Base-by-base conservation (phyloP, 2,113 vertebrate genomes). In the Siniperca knerii region DNA sequence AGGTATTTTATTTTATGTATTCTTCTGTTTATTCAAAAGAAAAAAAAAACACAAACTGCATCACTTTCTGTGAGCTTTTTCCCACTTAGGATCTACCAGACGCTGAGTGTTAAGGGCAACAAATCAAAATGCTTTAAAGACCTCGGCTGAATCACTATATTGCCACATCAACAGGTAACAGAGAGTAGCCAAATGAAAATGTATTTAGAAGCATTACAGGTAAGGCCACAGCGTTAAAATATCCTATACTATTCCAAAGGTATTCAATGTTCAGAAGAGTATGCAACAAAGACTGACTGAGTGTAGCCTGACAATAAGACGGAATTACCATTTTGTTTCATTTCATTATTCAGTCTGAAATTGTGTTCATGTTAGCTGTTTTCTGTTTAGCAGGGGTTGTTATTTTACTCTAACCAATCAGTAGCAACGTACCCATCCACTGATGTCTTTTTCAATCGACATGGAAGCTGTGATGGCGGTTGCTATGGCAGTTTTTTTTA, bases 11-110 rank as follows among this genome's bases (percentile, higher is more conserved):
- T 52, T 55, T 66, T 18, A 42, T 40, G 33, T 58, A 46, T 68
- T 81, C 16, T 77, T 57, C 25, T 50, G 35, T 70, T 40, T 60
- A 58, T 48, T 86, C 8, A 46, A 71, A 54, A 21, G 25, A 82
- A 75, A 62, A 52, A 52, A 42, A 68, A 75, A 48, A 71, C 35
- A 46, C 10, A 33, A 55, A 55, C 2, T 35, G 15, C 21, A 57
- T 64, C 16, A 57, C 55, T 61, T 79, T 44, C 44, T 61, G 33
- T 44, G 4, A 18, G 37, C 76, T 21, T 74, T 80, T 25, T 15
- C 6, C 29, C 42, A 50, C 29, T 20, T 35, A 76, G 72, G 40
- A 42, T 37, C 57, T 33, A 57, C 72, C 23, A 64, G 44, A 64
- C 6, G 35, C 20, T n/a, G 21, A 23, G n/a, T 33, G 18, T 71